Evolutionary conservation across 2,113 vertebrate species (phyloP), one percentile per base, ranked within the genome.

Genomic region (Phalacrocorax carbo): DNA sequence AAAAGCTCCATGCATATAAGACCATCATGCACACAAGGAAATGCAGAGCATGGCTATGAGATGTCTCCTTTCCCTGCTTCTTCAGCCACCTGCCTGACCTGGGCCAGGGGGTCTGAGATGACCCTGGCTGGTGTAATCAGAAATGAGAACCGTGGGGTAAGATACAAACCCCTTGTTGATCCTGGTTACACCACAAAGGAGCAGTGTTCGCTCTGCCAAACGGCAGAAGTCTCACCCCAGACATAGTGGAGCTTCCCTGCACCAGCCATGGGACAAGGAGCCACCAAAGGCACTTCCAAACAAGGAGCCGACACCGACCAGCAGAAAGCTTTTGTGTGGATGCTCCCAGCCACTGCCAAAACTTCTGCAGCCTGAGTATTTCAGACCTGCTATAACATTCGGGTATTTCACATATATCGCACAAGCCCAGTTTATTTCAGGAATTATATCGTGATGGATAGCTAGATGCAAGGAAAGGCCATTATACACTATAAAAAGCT

Each of bases 401-500:
- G 30, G 86, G 81, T 94, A 27, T 34, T 90, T 96, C 86, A 66
- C 88, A 22, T 61, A 14, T 4, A 70, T 61, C 26, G 25, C 36
- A 46, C 82, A 88, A 86, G 62, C 84, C 60, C 32, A 3, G 84
- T 96, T 94, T 92, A 88, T 95, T 95, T 97, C 25, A n/a, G 94
- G 94, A 94, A 94, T 90, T 95, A 52, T 38, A 46, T 10, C 42
- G 89, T 86, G 96, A 94, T 80, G 92, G 82, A 94, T 94, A 85
- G 57, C 78, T 81, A 30, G 85, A 90, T 73, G 87, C 64, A 84
- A 96, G 96, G 84, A 90, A 96, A 95, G 97, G 91, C 95, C 96
- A 93, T 90, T 85, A 93, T 57, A 61, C 0, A 2, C 91, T 97
- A 90, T 93, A 88, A 96, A 97, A 97, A 97, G 94, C 91, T 93